A percentile compares a stretch with the other conserved stretches of the same genome.
Evolutionary conservation across 92 coral and sea anemone species (phyloP).

Genomic region (Parazoanthus atlanticus): DNA sequence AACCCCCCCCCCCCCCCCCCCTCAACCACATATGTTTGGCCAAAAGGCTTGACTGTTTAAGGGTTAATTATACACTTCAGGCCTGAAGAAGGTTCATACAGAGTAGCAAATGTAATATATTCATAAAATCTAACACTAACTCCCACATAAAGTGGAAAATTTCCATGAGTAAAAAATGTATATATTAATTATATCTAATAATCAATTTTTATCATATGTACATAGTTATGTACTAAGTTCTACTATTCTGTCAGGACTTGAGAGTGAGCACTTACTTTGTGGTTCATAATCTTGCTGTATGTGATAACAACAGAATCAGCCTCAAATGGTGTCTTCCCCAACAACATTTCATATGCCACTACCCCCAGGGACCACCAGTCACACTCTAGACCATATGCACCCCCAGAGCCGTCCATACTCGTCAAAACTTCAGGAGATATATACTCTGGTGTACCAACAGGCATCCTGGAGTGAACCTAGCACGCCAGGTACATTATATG

Average conservation of each 20-base stretch:
- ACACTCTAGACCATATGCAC: slow-evolving; percentile 93
- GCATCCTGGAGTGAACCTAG: slow-evolving; percentile 97
- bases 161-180: too few species aligned
- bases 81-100: too few species aligned
- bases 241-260: not conserved
- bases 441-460: slow-evolving; percentile 99
- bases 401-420: slow-evolving; percentile 98
- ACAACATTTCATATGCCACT: slow-evolving; percentile 96
- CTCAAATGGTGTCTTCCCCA: slow-evolving; percentile 96
- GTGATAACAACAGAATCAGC: slow-evolving; percentile 96
- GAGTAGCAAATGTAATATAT: too few species aligned
- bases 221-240: not conserved
- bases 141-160: too few species aligned
- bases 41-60: too few species aligned
- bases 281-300: slow-evolving; percentile 97
- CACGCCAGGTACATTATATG: not conserved
- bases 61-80: not conserved
- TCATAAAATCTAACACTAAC: too few species aligned
- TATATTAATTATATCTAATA: too few species aligned
- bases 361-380: slow-evolving; percentile 99
- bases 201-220: too few species aligned
- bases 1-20: too few species aligned
- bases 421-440: slow-evolving; percentile 97
- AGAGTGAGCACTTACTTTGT: slow-evolving; percentile 58
- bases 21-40: too few species aligned